These are phyloP conservation scores for Acipenser ruthenus DNA, from an alignment of 2,797 vertebrate species.

Conservation along the genomic window DNA sequence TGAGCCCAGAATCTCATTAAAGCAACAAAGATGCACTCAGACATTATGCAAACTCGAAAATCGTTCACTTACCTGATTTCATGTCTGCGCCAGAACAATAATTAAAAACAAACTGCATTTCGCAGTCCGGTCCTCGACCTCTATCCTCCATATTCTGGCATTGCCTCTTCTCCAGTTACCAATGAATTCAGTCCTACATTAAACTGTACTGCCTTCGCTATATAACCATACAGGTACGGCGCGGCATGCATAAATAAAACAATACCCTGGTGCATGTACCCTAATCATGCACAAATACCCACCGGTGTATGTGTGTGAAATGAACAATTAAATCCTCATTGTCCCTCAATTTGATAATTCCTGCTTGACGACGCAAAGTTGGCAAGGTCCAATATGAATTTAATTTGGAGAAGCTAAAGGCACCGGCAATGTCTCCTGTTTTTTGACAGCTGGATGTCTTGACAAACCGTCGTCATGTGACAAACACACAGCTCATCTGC, in stretches of 20 bases:
- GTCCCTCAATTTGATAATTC: no score
- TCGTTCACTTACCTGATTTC: constrained; percentile 18
- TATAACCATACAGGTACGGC: no score
- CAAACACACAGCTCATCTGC: background rate
- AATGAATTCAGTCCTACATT: no score
- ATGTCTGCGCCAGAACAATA: constrained; percentile 19
- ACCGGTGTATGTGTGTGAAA: background rate
- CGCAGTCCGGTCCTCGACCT: constrained; percentile 17
- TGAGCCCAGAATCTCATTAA: no score
- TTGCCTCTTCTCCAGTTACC: background rate
- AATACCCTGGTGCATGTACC: background rate
- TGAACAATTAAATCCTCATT: background rate
- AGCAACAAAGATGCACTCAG: no score
- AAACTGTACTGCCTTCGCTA: no score
- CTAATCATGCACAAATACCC: background rate
- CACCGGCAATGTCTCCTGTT: background rate
- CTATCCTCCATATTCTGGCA: constrained; percentile 25
- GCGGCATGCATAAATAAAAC: no score
- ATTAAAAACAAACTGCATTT: constrained; percentile 33
- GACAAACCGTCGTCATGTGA: background rate
- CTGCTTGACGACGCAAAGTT: no score
- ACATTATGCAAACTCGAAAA: no score
- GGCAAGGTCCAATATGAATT: background rate
- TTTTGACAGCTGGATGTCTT: background rate
- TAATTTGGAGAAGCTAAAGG: background rate